phyloP scores from a whole-genome alignment of 2,797 vertebrate species.

The Onychomys leucogaster region DNA sequence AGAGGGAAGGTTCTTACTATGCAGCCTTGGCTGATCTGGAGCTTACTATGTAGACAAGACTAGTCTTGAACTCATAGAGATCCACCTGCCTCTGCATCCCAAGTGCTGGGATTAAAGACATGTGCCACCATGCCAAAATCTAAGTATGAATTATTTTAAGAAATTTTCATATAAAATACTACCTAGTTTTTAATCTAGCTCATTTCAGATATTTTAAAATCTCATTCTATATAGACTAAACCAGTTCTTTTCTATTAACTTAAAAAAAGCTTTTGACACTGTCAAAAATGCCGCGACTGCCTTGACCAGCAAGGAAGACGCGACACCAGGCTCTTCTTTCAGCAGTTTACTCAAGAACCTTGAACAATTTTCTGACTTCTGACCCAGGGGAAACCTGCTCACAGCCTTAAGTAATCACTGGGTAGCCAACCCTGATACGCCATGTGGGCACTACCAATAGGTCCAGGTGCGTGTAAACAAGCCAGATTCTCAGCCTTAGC shows the following conservation, averaged over 20 bases:
- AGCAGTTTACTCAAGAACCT: too few species aligned
- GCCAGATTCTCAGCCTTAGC: too few species aligned
- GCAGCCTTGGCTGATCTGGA: not conserved
- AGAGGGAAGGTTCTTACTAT: not conserved
- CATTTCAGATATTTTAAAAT: conserved; percentile 23
- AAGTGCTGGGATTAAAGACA: not conserved
- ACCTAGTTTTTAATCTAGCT: not conserved
- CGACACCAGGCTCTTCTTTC: too few species aligned
- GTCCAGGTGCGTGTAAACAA: too few species aligned
- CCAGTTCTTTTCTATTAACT: not conserved
- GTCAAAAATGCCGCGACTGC: not conserved
- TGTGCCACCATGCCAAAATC: not conserved
- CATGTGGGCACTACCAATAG: too few species aligned
- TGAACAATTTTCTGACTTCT: too few species aligned
- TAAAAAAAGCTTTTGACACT: not conserved
- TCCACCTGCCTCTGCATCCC: not conserved
- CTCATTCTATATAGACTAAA: not conserved
- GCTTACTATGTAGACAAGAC: not conserved
- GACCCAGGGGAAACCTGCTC: too few species aligned
- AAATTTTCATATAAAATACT: conserved; percentile 10
- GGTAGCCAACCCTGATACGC: too few species aligned
- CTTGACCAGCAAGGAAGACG: too few species aligned
- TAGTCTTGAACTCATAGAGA: not conserved
- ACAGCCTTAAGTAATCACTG: too few species aligned
- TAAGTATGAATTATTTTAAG: not conserved